Evolutionary conservation across 2,888 invertebrate species (phyloP).

Genomic region (Coelinius sp.): DNA sequence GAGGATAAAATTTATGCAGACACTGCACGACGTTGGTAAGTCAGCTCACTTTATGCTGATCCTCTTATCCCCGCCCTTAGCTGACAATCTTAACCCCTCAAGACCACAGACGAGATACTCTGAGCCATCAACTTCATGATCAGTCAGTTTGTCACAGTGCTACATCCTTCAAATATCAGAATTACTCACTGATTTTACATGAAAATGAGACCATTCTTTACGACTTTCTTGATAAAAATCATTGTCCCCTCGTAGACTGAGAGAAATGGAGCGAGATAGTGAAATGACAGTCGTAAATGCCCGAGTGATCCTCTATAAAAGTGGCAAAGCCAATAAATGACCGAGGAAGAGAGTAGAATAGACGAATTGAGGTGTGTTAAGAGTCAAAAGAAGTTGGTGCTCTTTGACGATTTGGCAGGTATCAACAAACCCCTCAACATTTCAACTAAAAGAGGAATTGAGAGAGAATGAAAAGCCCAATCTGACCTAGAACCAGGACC

Average conservation of each 20-base stretch:
- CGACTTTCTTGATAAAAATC: slow-evolving; percentile 3
- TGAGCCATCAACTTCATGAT: background rate
- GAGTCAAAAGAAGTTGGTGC: background rate
- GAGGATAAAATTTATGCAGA: slow-evolving; percentile 57
- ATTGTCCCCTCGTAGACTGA: background rate
- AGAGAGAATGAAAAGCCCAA: slow-evolving; percentile 19
- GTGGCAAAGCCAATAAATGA: background rate
- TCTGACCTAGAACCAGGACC: slow-evolving; percentile 8
- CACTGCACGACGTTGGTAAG: slow-evolving; percentile 53
- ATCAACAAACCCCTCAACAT: slow-evolving; percentile 27
- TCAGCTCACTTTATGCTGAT: slow-evolving; percentile 61
- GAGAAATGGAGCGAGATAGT: slow-evolving; percentile 7
- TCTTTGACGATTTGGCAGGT: background rate
- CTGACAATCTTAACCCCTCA: background rate
- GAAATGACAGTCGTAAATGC: slow-evolving; percentile 47
- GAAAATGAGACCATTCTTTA: background rate
- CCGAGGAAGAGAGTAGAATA: background rate
- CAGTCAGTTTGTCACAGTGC: background rate
- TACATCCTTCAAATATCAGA: slow-evolving; percentile 1
- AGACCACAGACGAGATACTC: background rate
- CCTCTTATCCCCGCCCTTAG: slow-evolving; percentile 53
- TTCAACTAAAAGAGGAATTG: slow-evolving; percentile 8
- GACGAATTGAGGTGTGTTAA: background rate
- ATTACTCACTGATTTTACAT: background rate
- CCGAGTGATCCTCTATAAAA: slow-evolving; percentile 42